Base-by-base conservation (phyloP, 2,888 invertebrate species). In the Coelopa pilipes region DNA sequence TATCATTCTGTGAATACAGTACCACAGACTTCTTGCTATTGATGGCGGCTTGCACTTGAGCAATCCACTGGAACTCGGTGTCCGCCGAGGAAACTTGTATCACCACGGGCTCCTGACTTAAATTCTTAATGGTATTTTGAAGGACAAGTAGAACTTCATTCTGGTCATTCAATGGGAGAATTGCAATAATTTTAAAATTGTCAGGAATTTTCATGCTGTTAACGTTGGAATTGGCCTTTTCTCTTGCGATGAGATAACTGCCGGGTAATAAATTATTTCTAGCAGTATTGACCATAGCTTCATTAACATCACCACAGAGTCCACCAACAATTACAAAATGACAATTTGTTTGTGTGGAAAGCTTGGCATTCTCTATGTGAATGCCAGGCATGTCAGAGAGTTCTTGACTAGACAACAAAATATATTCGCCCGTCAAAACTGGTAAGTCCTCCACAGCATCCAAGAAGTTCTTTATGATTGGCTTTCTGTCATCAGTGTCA, bases 371-470 rank as follows among this genome's bases (percentile, higher is more conserved):
- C 77, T 91, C 90, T 0, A 92, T 88, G 2, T 89, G 89, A 0
- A 93, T 88, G 47, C 89, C 82, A 1, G 89, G 89, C 67, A 90
- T 89, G 13, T 83, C 78, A 0, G 82, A 80, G 0, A 81, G 9
- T 4, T 81, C 80, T 71, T 82, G 80, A 1, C 78, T 70, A 0
- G 85, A 83, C 2, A 92, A 82, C 0, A 94, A 85, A 69, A 89
- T 87, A 0, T 92, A 87, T 66, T 93, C 92, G 0, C 93, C 91
- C 79, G 93, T 92, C 4, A 93, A 89, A 13, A 93, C 83, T 0
- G 94, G 94, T 55, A 93, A 84, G 79, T 94, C 92, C 65, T 90
- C 91, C 0, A 94, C 87, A 0, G 91, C 87, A 1, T 91, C 89
- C 11, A 88, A 85, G 9, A 95, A 89, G 13, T 88, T 78, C 2